A percentile compares a stretch with the other conserved stretches of the same genome.
phyloP scores from a whole-genome alignment of 2,113 vertebrate genomes.

The Megaleporinus macrocephalus region DNA sequence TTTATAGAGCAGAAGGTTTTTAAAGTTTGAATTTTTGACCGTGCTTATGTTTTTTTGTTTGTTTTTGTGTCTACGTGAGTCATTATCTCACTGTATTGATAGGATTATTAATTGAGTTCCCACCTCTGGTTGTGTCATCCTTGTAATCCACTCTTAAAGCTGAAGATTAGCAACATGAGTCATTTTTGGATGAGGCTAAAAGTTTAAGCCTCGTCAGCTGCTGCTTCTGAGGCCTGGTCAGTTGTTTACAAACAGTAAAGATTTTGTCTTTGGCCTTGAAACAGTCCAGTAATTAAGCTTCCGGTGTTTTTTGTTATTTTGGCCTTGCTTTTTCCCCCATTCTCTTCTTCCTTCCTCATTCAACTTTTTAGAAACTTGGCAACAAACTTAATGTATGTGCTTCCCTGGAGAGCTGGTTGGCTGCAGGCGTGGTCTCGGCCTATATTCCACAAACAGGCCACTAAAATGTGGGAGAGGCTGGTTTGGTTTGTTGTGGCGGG shows the following conservation, averaged over 20 bases:
- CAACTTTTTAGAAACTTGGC: neutral
- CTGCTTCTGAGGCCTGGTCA: neutral
- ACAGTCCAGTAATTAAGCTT: neutral
- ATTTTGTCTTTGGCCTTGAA: neutral
- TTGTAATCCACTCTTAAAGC: neutral
- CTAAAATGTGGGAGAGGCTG: neutral
- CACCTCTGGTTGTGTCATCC: neutral
- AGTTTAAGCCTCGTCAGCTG: neutral
- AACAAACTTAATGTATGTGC: neutral
- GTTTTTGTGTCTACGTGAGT: neutral
- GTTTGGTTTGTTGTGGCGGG: neutral
- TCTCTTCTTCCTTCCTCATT: no score
- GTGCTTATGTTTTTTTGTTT: neutral
- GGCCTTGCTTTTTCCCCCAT: no score
- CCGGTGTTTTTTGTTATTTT: neutral
- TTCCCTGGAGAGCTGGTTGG: neutral
- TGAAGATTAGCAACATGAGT: neutral
- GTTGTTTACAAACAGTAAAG: neutral
- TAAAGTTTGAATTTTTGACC: no score
- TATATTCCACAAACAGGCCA: neutral
- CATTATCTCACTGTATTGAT: neutral
- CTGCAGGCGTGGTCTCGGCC: neutral
- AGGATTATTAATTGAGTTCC: no score
- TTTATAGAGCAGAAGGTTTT: no score
- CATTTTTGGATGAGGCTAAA: neutral